phyloP scores from a whole-genome alignment of 1,140 invertebrate species.

The Amphibalanus amphitrite region DNA sequence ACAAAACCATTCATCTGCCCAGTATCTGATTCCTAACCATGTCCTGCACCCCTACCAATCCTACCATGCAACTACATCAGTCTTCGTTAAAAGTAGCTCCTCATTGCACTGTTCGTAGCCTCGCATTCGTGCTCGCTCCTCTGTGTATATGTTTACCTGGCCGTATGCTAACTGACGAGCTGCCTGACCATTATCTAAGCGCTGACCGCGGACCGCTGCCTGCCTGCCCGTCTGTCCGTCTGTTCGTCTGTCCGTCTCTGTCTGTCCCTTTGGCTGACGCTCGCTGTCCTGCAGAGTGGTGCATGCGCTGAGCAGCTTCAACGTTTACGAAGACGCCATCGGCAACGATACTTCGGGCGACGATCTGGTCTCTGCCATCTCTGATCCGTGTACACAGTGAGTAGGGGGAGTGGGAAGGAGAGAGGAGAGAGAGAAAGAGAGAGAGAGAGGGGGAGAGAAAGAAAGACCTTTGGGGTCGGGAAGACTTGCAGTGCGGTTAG shows the following conservation, averaged over 20 bases:
- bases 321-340: conserved; percentile 36
- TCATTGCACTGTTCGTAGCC: neutral
- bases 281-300: conserved; percentile 27
- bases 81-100: neutral
- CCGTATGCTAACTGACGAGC: neutral
- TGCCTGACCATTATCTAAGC: too few species aligned
- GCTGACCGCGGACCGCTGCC: too few species aligned
- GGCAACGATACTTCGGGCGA: conserved; percentile 29
- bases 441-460: too few species aligned
- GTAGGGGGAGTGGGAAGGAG: conserved; percentile 16
- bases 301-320: conserved; percentile 36
- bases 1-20: too few species aligned
- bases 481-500: too few species aligned
- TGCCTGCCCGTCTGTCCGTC: neutral
- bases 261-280: conserved; percentile 14
- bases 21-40: too few species aligned
- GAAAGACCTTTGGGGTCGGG: too few species aligned
- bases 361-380: conserved; percentile 34
- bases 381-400: conserved; percentile 37
- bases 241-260: conserved; percentile 8
- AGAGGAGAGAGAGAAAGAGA: too few species aligned
- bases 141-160: conserved; percentile 5
- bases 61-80: too few species aligned
- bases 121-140: conserved; percentile 12
- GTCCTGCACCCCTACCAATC: too few species aligned